Base-by-base conservation (phyloP, 2,113 vertebrate genomes). In the Illadopsis cleaveri region DNA sequence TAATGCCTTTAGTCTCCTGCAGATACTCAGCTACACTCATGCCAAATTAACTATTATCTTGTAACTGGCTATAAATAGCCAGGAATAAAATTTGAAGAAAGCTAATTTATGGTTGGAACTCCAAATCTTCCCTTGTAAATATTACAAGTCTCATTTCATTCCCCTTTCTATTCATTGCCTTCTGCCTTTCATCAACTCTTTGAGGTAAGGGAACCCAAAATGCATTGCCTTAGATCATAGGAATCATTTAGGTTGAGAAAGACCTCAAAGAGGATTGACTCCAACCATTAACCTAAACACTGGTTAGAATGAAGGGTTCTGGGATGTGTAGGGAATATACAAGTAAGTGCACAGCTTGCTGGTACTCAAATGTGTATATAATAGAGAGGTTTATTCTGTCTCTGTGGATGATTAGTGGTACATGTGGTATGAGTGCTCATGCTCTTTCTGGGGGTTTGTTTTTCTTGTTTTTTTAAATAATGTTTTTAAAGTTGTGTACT, bases 41-140 rank as follows among this genome's bases (percentile, higher is more conserved):
- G 5, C 47, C 61, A 89, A 60, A 84, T 86, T 86, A 89, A 70
- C 76, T 86, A 21, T 89, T 89, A 66, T 77, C 64, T 80, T 56
- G 58, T 88, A 94, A 70, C 68, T 90, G 51, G 38, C 83, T 96
- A 47, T 85, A 90, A 95, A 89, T 89, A 85, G 66, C 25, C 60
- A 77, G 48, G 56, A 78, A 81, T 86, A 58, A 83, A 89, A 73
- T 92, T 45, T 37, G 21, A 92, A 81, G 27, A 84, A 84, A 86
- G 44, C 17, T 60, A n/a, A 51, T 71, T 84, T 84, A 44, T 51
- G 28, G 19, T 33, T 89, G 77, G 37, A 83, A 62, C 38, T 68
- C 53, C 38, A 44, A 1, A 70, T 90, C n/a, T 73, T 82, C 33
- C 24, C 35, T 35, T 60, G 35, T 89, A 71, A 78, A 60, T 89